Percentiles rank a stretch among this genome's conserved stretches.
phyloP scores from a whole-genome alignment of 2,797 vertebrate genomes.

The Borostomias antarcticus region DNA sequence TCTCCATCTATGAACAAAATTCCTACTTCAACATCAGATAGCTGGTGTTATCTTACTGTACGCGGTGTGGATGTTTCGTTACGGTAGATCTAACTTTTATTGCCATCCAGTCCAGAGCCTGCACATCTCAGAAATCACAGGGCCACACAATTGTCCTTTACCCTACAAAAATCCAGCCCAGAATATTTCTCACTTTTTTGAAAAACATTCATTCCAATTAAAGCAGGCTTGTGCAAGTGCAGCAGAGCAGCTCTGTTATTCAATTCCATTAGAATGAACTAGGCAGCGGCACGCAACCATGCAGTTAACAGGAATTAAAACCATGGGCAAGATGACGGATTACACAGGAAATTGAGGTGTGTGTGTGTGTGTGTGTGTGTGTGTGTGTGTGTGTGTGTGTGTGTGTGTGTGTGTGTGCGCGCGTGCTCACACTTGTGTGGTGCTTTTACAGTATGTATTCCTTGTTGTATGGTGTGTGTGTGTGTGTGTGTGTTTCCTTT shows the following conservation, averaged over 20 bases:
- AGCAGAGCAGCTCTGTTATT: conserved; percentile 80
- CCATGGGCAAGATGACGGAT: conserved; percentile 82
- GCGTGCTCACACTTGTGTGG: not conserved
- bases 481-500: conserved; percentile 27
- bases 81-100: not conserved
- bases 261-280: conserved; percentile 83
- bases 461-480: conserved; percentile 12
- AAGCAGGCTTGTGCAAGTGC: conserved; percentile 74
- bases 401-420: conserved; percentile 23
- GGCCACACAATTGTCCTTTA: conserved; percentile 55
- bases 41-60: no score
- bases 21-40: not conserved
- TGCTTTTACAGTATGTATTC: not conserved
- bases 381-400: conserved; percentile 40
- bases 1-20: not conserved
- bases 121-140: not conserved
- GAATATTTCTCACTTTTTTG: conserved; percentile 57
- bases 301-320: conserved; percentile 86
- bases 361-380: conserved; percentile 44
- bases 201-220: conserved; percentile 80
- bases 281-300: conserved; percentile 78
- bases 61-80: not conserved
- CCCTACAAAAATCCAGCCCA: conserved; percentile 51
- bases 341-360: conserved; percentile 70
- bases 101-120: not conserved